Evolutionary conservation across 2,888 invertebrate species (phyloP).

Genomic region (Parnassius apollo): DNA sequence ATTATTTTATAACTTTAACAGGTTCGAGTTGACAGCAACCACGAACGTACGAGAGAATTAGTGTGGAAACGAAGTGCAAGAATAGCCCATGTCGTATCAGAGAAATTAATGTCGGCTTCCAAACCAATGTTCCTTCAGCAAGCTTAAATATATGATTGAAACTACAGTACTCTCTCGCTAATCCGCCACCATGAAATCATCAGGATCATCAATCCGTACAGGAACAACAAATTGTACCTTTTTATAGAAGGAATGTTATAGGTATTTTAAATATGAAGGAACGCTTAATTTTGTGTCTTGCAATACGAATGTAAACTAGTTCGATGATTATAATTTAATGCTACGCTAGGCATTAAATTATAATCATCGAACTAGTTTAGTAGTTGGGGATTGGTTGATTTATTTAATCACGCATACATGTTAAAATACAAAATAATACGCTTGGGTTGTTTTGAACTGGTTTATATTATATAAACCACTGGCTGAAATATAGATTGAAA

Average conservation of each 20-base stretch:
- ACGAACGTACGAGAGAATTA: conserved; percentile 91
- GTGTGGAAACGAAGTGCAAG: conserved; percentile 91
- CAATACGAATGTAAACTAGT: conserved; percentile 23
- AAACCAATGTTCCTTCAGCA: conserved; percentile 70
- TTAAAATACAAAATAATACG: neutral
- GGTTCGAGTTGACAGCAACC: conserved; percentile 93
- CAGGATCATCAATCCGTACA: too few relatives aligned
- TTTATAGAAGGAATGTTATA: neutral
- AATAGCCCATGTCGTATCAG: conserved; percentile 91
- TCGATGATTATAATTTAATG: conserved; percentile 14
- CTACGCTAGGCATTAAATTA: neutral
- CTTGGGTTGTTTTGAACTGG: conserved; percentile 22
- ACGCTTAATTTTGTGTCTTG: neutral
- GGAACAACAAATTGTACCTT: neutral
- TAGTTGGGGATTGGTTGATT: conserved; percentile 9
- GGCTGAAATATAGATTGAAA: neutral
- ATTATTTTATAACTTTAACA: conserved; percentile 48
- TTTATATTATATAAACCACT: conserved; percentile 18
- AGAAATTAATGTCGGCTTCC: conserved; percentile 83
- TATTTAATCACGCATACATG: neutral
- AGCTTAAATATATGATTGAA: conserved; percentile 2
- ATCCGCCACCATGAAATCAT: too few relatives aligned
- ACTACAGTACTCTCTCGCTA: neutral
- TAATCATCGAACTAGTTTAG: conserved; percentile 26
- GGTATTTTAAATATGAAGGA: neutral